A percentile compares a stretch with the other conserved stretches of the same genome.
These are phyloP conservation scores for Gymnothorax reevesii DNA, from an alignment of 2,797 vertebrate species.

Conservation along the genomic window DNA sequence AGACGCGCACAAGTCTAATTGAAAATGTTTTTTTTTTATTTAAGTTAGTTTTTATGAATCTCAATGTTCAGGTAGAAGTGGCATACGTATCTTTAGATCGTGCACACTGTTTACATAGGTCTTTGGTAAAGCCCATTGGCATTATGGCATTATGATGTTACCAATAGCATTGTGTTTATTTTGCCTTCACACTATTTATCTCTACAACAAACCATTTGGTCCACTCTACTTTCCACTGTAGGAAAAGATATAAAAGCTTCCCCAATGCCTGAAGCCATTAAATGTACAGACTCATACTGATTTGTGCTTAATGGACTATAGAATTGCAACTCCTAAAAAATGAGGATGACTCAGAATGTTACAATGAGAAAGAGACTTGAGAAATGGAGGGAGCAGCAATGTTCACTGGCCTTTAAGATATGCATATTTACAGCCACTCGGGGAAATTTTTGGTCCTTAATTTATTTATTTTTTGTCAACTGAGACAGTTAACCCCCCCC, in stretches of 20 bases:
- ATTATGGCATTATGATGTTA: no score
- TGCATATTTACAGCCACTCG: no score
- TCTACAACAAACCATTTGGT: constrained; percentile 3
- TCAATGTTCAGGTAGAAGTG: no score
- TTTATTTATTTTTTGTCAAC: no score
- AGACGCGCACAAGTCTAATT: no score
- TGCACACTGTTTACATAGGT: no score
- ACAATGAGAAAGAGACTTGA: constrained; percentile 11
- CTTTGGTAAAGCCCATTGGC: no score
- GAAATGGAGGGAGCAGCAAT: neutral
- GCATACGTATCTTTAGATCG: no score
- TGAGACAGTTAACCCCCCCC: no score
- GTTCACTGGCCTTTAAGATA: neutral
- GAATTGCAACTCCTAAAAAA: constrained; percentile 24
- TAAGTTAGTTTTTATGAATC: no score
- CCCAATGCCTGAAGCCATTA: constrained; percentile 28
- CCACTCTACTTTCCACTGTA: neutral
- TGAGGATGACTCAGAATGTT: constrained; percentile 26
- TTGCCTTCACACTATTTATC: neutral
- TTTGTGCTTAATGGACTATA: constrained; percentile 40
- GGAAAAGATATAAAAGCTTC: constrained; percentile 27
- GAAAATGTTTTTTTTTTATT: no score
- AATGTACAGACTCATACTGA: constrained; percentile 37
- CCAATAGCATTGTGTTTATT: neutral
- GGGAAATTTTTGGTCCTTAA: no score